These are phyloP conservation scores for Phacellophora camtschatica DNA, from an alignment of 30 jellyfish, hydroid and myxozoan genomes.

Conservation along the genomic window DNA sequence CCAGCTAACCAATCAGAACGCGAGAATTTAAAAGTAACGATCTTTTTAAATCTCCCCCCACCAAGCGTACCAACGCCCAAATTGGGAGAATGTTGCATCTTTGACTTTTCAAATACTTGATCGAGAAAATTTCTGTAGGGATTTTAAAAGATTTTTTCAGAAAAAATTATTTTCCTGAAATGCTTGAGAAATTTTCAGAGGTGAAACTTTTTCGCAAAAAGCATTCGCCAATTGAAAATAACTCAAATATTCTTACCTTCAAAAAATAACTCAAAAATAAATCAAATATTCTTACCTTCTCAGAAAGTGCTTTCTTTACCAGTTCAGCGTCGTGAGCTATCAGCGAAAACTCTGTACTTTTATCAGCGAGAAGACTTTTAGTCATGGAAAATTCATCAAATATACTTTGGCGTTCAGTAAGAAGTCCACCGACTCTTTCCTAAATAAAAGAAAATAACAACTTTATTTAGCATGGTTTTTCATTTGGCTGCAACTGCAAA, in stretches of 20 bases:
- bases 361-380: slow-evolving; percentile 5
- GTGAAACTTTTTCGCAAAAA: too few species aligned
- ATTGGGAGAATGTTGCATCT: neutral
- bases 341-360: neutral
- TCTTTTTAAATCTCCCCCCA: too few species aligned
- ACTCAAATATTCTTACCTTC: too few species aligned
- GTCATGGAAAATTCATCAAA: slow-evolving; percentile 28
- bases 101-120: too few species aligned
- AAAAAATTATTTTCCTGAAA: too few species aligned
- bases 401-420: neutral
- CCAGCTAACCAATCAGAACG: slow-evolving; percentile 8
- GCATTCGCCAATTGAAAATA: too few species aligned
- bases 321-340: slow-evolving; percentile 2
- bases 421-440: slow-evolving; percentile 23
- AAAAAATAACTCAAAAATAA: neutral
- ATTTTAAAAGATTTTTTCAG: too few species aligned
- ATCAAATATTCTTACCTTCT: slow-evolving; percentile 12
- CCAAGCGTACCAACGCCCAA: slow-evolving; percentile 4
- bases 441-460: neutral
- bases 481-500: too few species aligned
- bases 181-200: too few species aligned
- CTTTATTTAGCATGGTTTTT: too few species aligned
- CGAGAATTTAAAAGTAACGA: slow-evolving; percentile 44
- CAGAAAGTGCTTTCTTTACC: neutral
- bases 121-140: too few species aligned